These are phyloP conservation scores for Seriola aureovittata DNA, from an alignment of 2,113 vertebrate genomes.

Conservation along the genomic window DNA sequence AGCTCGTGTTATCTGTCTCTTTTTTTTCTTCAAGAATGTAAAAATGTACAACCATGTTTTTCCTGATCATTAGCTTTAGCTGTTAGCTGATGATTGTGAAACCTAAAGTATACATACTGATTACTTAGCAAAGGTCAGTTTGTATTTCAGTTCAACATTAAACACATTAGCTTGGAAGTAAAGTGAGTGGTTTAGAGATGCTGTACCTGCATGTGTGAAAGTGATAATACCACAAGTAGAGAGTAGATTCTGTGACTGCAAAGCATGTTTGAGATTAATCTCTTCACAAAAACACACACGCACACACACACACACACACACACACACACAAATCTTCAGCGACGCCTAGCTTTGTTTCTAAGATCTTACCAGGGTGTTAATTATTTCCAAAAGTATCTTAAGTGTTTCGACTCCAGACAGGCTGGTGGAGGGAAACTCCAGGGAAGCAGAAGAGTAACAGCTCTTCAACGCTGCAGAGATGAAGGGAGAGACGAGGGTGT, in stretches of 20 bases:
- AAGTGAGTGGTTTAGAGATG: not conserved
- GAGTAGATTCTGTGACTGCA: not conserved
- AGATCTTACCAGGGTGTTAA: constrained; percentile 43
- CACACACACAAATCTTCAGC: not conserved
- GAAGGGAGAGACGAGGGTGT: constrained; percentile 1
- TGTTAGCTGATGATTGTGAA: not conserved
- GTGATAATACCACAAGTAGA: not conserved
- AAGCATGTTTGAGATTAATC: not conserved
- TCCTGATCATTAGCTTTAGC: no score
- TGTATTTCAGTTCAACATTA: not conserved
- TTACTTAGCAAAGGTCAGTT: not conserved
- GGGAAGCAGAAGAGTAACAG: constrained; percentile 24
- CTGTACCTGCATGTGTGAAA: not conserved
- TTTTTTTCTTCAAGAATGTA: no score
- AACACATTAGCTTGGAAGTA: not conserved
- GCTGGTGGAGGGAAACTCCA: constrained; percentile 39
- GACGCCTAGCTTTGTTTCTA: constrained; percentile 14
- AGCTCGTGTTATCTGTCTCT: no score
- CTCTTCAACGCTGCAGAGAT: not conserved
- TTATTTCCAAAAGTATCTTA: constrained; percentile 59
- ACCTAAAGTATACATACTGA: not conserved
- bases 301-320: not conserved
- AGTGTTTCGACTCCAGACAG: constrained; percentile 43
- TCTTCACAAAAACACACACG: not conserved
- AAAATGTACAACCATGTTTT: no score